These are phyloP conservation scores for Pilophorus perplexus DNA, from an alignment of 2,888 invertebrate species.

Conservation along the genomic window DNA sequence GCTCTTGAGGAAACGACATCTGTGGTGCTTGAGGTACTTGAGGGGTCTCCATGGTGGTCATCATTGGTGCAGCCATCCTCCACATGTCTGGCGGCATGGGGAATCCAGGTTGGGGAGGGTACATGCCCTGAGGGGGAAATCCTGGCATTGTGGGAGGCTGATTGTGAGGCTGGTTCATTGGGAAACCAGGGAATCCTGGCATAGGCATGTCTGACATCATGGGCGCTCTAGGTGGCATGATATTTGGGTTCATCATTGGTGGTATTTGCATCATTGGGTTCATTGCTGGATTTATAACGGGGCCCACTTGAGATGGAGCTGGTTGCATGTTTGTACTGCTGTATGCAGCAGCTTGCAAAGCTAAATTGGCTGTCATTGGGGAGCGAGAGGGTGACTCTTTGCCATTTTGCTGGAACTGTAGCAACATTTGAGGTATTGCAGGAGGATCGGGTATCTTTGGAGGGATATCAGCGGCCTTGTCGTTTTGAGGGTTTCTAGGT, in stretches of 20 bases:
- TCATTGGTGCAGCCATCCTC: slow-evolving; percentile 23
- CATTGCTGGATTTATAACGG: not conserved
- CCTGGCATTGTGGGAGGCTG: no score
- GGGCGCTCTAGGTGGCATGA: slow-evolving; percentile 34
- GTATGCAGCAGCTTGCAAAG: not conserved
- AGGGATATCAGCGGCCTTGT: no score
- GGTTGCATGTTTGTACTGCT: not conserved
- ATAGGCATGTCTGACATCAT: slow-evolving; percentile 33
- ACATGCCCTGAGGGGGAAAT: slow-evolving; percentile 18
- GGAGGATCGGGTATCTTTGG: slow-evolving; percentile 42
- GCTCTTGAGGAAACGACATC: slow-evolving; percentile 42
- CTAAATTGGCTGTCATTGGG: no score
- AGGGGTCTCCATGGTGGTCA: not conserved
- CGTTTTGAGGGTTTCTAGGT: no score
- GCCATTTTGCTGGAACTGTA: slow-evolving; percentile 43
- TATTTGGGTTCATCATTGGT: slow-evolving; percentile 38
- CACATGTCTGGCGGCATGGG: slow-evolving; percentile 29
- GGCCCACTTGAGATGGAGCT: not conserved
- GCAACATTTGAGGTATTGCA: slow-evolving; percentile 43
- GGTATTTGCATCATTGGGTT: slow-evolving; percentile 38
- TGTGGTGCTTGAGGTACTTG: not conserved
- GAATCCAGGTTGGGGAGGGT: slow-evolving; percentile 6
- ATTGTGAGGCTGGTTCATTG: slow-evolving; percentile 11
- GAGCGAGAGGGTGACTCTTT: slow-evolving; percentile 39
- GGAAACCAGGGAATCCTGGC: slow-evolving; percentile 5